These are phyloP conservation scores for Intellagama lesueurii DNA, from an alignment of 2,797 vertebrate genomes.

Conservation along the genomic window DNA sequence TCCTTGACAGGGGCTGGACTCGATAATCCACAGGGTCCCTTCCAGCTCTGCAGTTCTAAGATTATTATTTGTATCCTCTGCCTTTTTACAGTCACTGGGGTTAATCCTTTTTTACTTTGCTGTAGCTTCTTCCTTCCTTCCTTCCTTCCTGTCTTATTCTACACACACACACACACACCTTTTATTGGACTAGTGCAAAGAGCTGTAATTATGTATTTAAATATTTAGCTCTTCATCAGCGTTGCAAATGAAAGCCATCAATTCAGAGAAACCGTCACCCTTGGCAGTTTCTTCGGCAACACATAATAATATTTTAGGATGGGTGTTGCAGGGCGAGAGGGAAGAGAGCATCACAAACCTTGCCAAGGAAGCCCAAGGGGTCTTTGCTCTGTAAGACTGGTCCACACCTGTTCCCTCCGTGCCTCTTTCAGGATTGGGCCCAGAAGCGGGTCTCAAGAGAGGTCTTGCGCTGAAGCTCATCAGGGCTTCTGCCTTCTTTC, in stretches of 20 bases:
- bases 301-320: neutral
- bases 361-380: neutral
- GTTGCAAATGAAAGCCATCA: conserved; percentile 83
- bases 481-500: neutral
- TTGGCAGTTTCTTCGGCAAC: neutral
- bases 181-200: conserved; percentile 69
- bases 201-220: conserved; percentile 81
- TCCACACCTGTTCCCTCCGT: neutral
- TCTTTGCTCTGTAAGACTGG: neutral
- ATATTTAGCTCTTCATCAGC: conserved; percentile 82
- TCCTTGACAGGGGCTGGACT: too few species aligned
- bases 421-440: neutral
- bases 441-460: neutral
- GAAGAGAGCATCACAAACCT: neutral
- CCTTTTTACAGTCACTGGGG: neutral
- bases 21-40: too few species aligned
- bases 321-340: neutral
- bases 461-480: neutral
- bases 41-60: too few species aligned
- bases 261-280: conserved; percentile 64
- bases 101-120: neutral
- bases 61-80: neutral
- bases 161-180: conserved; percentile 20
- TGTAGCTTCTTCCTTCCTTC: neutral
- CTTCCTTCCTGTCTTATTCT: neutral